Evolutionary conservation across 2,113 vertebrate species (phyloP), one percentile per base, ranked within the genome.

Genomic region (Periophthalmus modestus): DNA sequence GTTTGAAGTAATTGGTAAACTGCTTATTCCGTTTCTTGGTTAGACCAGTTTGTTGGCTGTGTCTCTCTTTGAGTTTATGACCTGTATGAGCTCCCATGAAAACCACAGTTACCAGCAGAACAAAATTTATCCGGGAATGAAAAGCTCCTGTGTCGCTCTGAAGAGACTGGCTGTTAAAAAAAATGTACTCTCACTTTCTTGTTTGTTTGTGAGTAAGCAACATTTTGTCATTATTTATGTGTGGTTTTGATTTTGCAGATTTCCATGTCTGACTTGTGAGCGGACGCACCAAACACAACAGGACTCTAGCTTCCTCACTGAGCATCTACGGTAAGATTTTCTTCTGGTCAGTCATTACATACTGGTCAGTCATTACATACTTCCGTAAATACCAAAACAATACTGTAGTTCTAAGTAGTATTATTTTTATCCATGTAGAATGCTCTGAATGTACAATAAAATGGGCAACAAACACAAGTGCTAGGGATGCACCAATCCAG

Each of bases 201-300:
- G 67, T 74, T 80, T 75, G 24, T 73, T 39, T 34, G 12, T 21
- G 59, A 65, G 34, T n/a, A 43, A 65, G 43, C 34, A 66, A 76
- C 55, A 14, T 16, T 50, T 82, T 77, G 23, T 85, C 5, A 73
- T 58, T 74, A 70, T 74, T 80, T 34, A 69, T 82, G 18, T 77
- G 79, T 83, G 36, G 68, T 52, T 84, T 77, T 0, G 72, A 79
- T 84, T 62, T 55, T 77, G 68, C 90, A 94, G 93, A 92, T 86
- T 91, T 91, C 84, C 83, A 92, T 92, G 90, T 90, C 82, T 87
- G 77, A 73, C 69, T 76, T 90, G 81, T 87, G 80, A 90, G 72
- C 57, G 19, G 75, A 80, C 78, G 59, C 75, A 63, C 23, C 71
- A 83, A 72, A 48, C 89, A 83, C 72, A 80, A 75, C 77, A 66